A percentile compares a stretch with the other conserved stretches of the same genome.
Conservation (phyloP, 1,140 invertebrate species). For the Physella acuta region DNA sequence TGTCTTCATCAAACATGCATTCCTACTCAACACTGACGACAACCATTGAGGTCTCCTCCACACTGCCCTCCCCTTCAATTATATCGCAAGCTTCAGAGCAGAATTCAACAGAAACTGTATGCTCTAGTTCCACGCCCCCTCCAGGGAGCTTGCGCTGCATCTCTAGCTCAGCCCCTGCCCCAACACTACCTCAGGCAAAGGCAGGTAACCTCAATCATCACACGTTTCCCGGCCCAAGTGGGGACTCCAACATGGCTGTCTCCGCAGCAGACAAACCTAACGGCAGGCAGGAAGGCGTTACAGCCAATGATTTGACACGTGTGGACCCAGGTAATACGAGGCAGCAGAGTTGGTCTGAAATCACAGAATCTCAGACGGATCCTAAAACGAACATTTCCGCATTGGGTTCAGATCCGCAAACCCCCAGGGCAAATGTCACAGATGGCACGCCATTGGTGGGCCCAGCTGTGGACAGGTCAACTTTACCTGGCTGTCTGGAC, state of each 20-base stretch:
- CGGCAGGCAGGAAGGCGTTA: too few relatives aligned
- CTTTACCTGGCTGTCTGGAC: too few relatives aligned
- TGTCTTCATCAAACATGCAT: not conserved
- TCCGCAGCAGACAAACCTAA: too few relatives aligned
- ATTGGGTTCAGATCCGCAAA: too few relatives aligned
- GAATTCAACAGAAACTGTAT: not conserved
- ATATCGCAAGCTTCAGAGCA: not conserved
- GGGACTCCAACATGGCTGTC: not conserved
- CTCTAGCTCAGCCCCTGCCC: not conserved
- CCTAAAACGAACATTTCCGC: too few relatives aligned
- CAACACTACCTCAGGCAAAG: not conserved
- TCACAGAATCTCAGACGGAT: too few relatives aligned
- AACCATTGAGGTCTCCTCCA: not conserved
- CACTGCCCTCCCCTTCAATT: not conserved
- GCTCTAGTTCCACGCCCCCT: not conserved
- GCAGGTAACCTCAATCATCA: not conserved
- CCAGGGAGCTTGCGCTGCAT: not conserved
- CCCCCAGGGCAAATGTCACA: too few relatives aligned
- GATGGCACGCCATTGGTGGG: too few relatives aligned
- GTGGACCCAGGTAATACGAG: too few relatives aligned
- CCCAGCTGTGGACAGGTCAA: too few relatives aligned
- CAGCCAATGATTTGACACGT: too few relatives aligned
- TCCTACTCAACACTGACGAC: not conserved
- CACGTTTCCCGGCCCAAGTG: not conserved
- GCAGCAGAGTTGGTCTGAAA: too few relatives aligned